phyloP scores from a whole-genome alignment of 1,140 invertebrate genomes.

The Ditylenchus dipsaci region DNA sequence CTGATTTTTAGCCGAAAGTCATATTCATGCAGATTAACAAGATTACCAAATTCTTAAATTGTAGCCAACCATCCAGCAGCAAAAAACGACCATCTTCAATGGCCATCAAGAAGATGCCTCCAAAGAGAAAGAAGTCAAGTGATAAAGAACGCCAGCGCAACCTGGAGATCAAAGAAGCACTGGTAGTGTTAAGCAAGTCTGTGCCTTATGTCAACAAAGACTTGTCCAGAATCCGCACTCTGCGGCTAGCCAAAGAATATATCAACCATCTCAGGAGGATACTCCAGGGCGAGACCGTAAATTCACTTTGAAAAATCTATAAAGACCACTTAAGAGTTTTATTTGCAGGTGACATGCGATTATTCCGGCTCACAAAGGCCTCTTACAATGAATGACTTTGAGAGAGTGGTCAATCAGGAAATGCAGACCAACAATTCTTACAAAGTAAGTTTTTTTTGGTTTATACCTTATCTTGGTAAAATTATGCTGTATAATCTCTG shows the following conservation, averaged over 20 bases:
- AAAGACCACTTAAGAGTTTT: no score
- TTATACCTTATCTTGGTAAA: background rate
- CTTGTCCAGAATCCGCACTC: conserved; percentile 20
- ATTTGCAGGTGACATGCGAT: background rate
- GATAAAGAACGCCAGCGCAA: conserved; percentile 26
- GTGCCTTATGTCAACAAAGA: conserved; percentile 27
- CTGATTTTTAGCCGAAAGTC: no score
- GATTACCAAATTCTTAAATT: no score
- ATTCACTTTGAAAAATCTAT: background rate
- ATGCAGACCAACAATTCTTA: conserved; percentile 2
- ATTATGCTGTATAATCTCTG: no score
- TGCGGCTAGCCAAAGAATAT: conserved; percentile 23
- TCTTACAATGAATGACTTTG: background rate
- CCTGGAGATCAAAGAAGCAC: conserved; percentile 19
- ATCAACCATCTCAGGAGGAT: conserved; percentile 24
- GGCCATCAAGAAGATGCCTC: background rate
- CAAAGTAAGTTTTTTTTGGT: background rate
- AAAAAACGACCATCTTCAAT: no score
- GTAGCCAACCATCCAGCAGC: no score
- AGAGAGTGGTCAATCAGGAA: conserved; percentile 2
- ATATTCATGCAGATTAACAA: no score
- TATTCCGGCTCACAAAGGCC: background rate
- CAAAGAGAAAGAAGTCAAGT: conserved; percentile 33
- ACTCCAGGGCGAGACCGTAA: conserved; percentile 25
- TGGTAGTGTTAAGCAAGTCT: conserved; percentile 5